Evolutionary conservation across 2,888 invertebrate species (phyloP).

Genomic region (Aporophyla nigra): DNA sequence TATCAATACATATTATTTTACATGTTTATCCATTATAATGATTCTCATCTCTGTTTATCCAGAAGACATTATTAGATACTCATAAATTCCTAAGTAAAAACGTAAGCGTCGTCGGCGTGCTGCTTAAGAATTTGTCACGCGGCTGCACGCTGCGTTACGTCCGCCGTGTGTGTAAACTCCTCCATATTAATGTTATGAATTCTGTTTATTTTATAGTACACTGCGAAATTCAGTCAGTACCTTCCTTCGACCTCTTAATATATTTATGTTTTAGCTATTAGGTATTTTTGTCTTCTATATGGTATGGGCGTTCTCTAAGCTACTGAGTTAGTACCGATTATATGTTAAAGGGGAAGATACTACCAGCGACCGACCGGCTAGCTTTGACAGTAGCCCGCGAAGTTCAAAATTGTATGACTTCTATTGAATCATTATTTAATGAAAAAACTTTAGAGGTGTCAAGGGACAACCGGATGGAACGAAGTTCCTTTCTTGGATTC

Average conservation of each 20-base stretch:
- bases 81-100: conserved; percentile 75
- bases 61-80: conserved; percentile 70
- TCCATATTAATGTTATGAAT: conserved; percentile 54
- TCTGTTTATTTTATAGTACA: conserved; percentile 26
- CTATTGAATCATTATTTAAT: too few species aligned
- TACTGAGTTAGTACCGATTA: too few species aligned
- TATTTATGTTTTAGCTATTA: background rate
- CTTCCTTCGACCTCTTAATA: conserved; percentile 1
- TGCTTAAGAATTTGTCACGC: conserved; percentile 78
- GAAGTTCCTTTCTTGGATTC: too few species aligned
- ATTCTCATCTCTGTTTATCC: background rate
- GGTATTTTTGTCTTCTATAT: background rate
- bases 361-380: too few species aligned
- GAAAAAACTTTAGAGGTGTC: too few species aligned
- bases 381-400: too few species aligned
- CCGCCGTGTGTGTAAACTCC: conserved; percentile 58
- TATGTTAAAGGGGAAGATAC: too few species aligned
- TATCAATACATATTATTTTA: background rate
- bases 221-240: background rate
- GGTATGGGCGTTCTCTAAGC: background rate
- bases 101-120: conserved; percentile 46
- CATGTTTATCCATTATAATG: background rate
- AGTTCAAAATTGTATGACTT: too few species aligned
- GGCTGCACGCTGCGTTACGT: conserved; percentile 73
- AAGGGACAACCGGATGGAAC: too few species aligned